phyloP scores from a whole-genome alignment of 1,140 invertebrate species.

The Globodera rostochiensis region DNA sequence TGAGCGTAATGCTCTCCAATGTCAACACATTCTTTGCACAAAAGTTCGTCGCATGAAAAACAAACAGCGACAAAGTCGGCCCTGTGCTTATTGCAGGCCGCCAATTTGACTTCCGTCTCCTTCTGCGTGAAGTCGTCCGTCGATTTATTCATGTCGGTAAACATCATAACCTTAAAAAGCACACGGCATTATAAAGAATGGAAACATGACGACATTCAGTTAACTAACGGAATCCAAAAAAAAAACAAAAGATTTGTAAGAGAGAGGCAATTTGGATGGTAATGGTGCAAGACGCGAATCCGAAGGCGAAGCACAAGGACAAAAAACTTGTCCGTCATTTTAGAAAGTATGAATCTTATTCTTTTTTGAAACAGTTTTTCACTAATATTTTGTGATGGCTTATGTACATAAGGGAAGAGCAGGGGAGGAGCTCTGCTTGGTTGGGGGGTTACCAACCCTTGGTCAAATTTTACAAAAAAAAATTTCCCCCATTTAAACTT shows the following conservation, averaged over 20 bases:
- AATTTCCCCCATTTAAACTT: no score
- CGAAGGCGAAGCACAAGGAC: not conserved
- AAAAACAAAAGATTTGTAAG: not conserved
- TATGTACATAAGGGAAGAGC: no score
- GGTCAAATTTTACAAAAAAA: no score
- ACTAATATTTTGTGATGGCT: no score
- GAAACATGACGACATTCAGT: no score
- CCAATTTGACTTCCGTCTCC: constrained; percentile 25
- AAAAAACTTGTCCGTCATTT: not conserved
- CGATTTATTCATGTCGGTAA: constrained; percentile 26
- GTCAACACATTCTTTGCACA: constrained; percentile 36
- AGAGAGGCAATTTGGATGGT: no score
- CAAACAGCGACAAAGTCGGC: constrained; percentile 25
- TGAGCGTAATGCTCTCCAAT: constrained; percentile 19
- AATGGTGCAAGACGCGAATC: no score
- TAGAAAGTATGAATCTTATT: no score
- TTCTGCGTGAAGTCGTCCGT: constrained; percentile 6
- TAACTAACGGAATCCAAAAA: not conserved
- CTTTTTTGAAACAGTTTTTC: no score
- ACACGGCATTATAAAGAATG: not conserved
- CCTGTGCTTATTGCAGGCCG: constrained; percentile 28
- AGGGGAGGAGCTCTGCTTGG: no score
- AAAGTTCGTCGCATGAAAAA: constrained; percentile 31
- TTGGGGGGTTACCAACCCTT: no score
- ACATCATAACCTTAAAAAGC: constrained; percentile 34